A percentile compares a stretch with the other conserved stretches of the same genome.
phyloP scores from a whole-genome alignment of 2,797 vertebrate genomes.

The Adrianichthys oophorus region DNA sequence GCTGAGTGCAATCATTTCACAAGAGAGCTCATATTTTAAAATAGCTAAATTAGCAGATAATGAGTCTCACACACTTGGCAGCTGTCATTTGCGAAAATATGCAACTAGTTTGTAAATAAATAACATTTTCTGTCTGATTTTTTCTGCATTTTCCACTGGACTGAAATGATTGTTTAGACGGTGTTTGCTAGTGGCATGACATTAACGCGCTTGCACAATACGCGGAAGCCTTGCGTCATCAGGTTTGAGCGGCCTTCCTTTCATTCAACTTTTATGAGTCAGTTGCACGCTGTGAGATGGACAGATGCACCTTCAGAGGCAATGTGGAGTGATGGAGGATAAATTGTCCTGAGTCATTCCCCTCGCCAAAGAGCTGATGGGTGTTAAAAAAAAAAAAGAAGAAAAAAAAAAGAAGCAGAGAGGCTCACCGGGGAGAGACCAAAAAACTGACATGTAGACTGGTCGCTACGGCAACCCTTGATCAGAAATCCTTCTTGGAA shows the following conservation, averaged over 20 bases:
- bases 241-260: slow-evolving; percentile 9
- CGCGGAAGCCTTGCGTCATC: not conserved
- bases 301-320: slow-evolving; percentile 46
- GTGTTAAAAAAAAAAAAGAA: slow-evolving; percentile 40
- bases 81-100: slow-evolving; percentile 16
- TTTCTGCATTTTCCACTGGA: not conserved
- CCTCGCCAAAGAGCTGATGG: slow-evolving; percentile 46
- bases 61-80: slow-evolving; percentile 10
- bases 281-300: slow-evolving; percentile 32
- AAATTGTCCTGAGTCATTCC: slow-evolving; percentile 67
- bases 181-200: too few species aligned
- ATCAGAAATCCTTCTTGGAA: slow-evolving; percentile 51
- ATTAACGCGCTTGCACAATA: too few species aligned
- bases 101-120: slow-evolving; percentile 25
- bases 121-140: not conserved
- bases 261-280: slow-evolving; percentile 23
- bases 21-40: slow-evolving; percentile 39
- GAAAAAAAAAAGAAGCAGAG: too few species aligned
- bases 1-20: slow-evolving; percentile 36
- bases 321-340: slow-evolving; percentile 48
- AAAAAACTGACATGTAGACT: slow-evolving; percentile 36
- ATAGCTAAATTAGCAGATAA: slow-evolving; percentile 27
- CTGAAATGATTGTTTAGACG: too few species aligned
- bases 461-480: slow-evolving; percentile 70
- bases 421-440: slow-evolving; percentile 35